Evolutionary conservation across 2,113 vertebrate species (phyloP).

Genomic region (Bubo bubo): DNA sequence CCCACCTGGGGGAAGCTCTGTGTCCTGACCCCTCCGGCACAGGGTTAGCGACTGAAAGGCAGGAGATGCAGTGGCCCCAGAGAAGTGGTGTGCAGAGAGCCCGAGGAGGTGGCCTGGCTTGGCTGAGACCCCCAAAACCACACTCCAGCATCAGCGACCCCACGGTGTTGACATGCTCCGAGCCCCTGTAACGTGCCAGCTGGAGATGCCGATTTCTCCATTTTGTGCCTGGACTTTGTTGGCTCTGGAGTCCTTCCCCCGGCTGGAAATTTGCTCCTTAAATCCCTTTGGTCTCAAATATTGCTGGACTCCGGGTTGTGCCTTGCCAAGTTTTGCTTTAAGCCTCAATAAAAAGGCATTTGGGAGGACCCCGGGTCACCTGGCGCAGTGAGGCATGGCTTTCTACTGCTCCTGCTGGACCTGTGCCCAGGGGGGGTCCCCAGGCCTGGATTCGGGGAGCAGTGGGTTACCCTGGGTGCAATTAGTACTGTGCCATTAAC

Average conservation of each 20-base stretch:
- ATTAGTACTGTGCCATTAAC: neutral
- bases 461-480: neutral
- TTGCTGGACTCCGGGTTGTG: neutral
- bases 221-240: neutral
- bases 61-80: neutral
- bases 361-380: neutral
- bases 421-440: neutral
- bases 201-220: neutral
- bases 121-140: neutral
- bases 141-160: neutral
- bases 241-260: neutral
- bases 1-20: neutral
- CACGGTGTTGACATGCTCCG: rapidly evolving
- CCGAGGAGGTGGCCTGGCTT: neutral
- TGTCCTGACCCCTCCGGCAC: neutral
- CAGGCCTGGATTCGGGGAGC: neutral
- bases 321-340: neutral
- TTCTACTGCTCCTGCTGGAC: neutral
- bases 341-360: neutral
- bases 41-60: neutral
- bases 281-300: neutral
- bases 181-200: rapidly evolving
- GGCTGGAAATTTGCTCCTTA: neutral
- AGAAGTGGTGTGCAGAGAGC: neutral
- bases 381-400: neutral